Base-by-base conservation (phyloP, 2,113 vertebrate genomes). In the Alectura lathami region DNA sequence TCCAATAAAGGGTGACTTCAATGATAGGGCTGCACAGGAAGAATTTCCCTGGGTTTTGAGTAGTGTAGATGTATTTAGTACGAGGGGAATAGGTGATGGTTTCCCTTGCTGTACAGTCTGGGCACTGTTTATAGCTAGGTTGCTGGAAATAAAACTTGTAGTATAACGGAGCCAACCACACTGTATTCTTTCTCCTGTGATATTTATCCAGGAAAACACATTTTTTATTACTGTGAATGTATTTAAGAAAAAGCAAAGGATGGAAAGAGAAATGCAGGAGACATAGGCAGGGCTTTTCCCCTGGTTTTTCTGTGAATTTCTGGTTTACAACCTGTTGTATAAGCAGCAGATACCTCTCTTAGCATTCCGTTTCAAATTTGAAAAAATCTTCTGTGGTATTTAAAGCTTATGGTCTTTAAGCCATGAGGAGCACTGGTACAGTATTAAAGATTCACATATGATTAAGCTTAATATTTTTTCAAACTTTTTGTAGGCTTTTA, bases 391-490 rank as follows among this genome's bases (percentile, higher is more conserved):
- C 63, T 87, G 51, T 95, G 66, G 60, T 93, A 84, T 96, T 97
- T 95, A 91, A 93, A 91, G 62, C 89, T 93, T 89, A 91, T 64
- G 66, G 51, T 62, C 90, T 96, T 96, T 96, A 97, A 97, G 89
- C 86, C 50, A 50, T 42, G 54, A 93, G 77, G n/a, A 95, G 77
- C 53, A 83, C 50, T 81, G 45, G 77, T 93, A 66, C 76, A 94
- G 79, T 93, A 88, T 94, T 96, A 92, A 95, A 94, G 89, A 85
- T 97, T 96, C 91, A 96, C 93, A 94, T 95, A 93, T 79, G 92
- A 95, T 89, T 88, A 91, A 83, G 73, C 87, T 92, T 97, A 97
- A 59, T 94, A 53, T 83, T 45, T 93, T 95, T 91, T 92, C 45
- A 73, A 93, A 93, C 20, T 60, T 96, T 84, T 93, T 96, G 51